These are phyloP conservation scores for Leptinotarsa undecemlineata DNA, from an alignment of 1,140 invertebrate species.

Conservation along the genomic window DNA sequence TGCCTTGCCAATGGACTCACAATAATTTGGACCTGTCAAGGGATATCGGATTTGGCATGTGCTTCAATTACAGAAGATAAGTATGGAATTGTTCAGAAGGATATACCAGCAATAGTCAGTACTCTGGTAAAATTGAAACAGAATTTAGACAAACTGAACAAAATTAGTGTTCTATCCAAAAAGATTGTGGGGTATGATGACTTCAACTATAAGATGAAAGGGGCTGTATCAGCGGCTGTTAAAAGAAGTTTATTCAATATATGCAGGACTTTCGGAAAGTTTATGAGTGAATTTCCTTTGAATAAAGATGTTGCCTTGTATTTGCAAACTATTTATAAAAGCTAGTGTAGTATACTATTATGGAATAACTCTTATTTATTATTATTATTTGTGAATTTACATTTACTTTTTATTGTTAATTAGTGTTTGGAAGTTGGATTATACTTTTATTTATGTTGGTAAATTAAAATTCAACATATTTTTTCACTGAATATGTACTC, in stretches of 20 bases:
- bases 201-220: slow-evolving; percentile 64
- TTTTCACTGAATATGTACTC: neutral
- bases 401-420: neutral
- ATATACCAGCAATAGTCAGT: slow-evolving; percentile 70
- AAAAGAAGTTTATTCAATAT: slow-evolving; percentile 78
- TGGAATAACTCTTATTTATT: no score
- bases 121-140: slow-evolving; percentile 68
- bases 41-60: slow-evolving; percentile 68
- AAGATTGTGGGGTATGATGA: slow-evolving; percentile 64
- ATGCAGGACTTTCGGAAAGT: slow-evolving; percentile 67
- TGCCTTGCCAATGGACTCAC: slow-evolving; percentile 68
- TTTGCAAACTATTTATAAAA: slow-evolving; percentile 41
- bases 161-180: slow-evolving; percentile 64
- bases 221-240: slow-evolving; percentile 64
- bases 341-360: slow-evolving; percentile 9
- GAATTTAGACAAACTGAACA: slow-evolving; percentile 71
- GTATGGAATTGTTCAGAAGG: slow-evolving; percentile 80
- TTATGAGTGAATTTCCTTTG: slow-evolving; percentile 68
- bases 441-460: no score
- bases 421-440: neutral
- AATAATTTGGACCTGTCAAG: slow-evolving; percentile 71
- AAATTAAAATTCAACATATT: no score
- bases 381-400: no score
- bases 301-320: slow-evolving; percentile 45
- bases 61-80: slow-evolving; percentile 74